phyloP scores from a whole-genome alignment of 2,888 invertebrate genomes.

The Hylaea fasciaria region DNA sequence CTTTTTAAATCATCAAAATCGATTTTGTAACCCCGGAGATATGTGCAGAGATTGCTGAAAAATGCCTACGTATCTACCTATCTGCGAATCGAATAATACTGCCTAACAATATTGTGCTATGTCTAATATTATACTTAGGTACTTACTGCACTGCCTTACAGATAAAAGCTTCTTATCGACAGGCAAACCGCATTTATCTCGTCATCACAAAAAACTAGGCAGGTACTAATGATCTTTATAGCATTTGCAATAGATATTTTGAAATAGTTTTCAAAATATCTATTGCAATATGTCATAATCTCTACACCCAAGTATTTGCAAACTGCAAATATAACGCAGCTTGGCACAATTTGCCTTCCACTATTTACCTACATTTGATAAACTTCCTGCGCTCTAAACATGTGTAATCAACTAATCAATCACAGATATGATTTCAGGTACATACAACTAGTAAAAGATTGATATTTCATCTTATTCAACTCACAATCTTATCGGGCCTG shows the following conservation, averaged over 20 bases:
- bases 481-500: slow-evolving; percentile 40
- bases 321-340: slow-evolving; percentile 18
- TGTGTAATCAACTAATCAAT: slow-evolving; percentile 54
- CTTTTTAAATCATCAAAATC: too few species aligned
- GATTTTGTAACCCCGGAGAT: too few species aligned
- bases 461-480: slow-evolving; percentile 38
- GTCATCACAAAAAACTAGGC: neutral
- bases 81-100: too few species aligned
- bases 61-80: too few species aligned
- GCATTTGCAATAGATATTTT: too few species aligned
- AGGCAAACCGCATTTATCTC: too few species aligned
- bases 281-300: neutral
- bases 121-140: too few species aligned
- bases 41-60: too few species aligned
- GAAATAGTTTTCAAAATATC: neutral
- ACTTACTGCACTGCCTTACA: too few species aligned
- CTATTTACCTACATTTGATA: slow-evolving; percentile 47
- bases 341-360: slow-evolving; percentile 19
- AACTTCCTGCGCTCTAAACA: slow-evolving; percentile 47
- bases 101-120: too few species aligned
- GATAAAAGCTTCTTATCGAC: too few species aligned
- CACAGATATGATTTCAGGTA: slow-evolving; percentile 42
- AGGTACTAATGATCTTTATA: too few species aligned
- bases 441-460: slow-evolving; percentile 44
- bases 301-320: slow-evolving; percentile 45